Percentiles rank a stretch among this genome's conserved stretches.
These are phyloP conservation scores for Xiphydria camelus DNA, from an alignment of 2,888 invertebrate genomes.

Conservation along the genomic window DNA sequence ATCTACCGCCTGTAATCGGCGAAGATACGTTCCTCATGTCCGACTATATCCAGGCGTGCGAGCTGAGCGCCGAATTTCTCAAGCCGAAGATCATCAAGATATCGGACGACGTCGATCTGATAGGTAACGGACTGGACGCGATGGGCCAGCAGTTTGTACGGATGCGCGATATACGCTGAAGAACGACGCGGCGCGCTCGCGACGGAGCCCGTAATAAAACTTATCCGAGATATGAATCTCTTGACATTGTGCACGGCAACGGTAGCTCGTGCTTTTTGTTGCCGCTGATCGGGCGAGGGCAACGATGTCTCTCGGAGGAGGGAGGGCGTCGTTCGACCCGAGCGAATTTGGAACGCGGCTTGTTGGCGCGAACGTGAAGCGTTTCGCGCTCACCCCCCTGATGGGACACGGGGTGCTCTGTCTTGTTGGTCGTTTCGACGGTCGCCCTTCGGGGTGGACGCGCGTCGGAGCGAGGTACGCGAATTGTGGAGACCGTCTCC, in stretches of 20 bases:
- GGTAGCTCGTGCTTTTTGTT: conserved; percentile 29
- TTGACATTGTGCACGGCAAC: conserved; percentile 44
- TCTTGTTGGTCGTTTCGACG: conserved; percentile 17
- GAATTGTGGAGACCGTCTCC: conserved; percentile 6
- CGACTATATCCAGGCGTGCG: conserved; percentile 38
- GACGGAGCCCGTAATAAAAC: conserved; percentile 34
- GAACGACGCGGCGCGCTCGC: conserved; percentile 18
- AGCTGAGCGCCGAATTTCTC: conserved; percentile 36
- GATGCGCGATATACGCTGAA: conserved; percentile 55
- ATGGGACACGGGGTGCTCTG: conserved; percentile 21
- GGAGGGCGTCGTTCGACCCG: conserved; percentile 14
- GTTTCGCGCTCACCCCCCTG: conserved; percentile 40
- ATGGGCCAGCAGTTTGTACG: conserved; percentile 48
- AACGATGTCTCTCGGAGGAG: conserved; percentile 12
- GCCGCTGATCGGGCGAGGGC: conserved; percentile 29
- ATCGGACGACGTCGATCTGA: conserved; percentile 38
- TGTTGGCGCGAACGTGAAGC: conserved; percentile 50
- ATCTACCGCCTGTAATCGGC: conserved; percentile 38
- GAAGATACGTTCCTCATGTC: conserved; percentile 41
- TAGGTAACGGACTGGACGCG: conserved; percentile 39
- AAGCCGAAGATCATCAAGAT: conserved; percentile 46
- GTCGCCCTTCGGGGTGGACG: too few species aligned
- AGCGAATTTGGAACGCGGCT: conserved; percentile 42
- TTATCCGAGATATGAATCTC: conserved; percentile 56
- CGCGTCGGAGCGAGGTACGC: neutral